Evolutionary conservation across 2,113 vertebrate genomes (phyloP).

Genomic region (Thunnus thynnus): DNA sequence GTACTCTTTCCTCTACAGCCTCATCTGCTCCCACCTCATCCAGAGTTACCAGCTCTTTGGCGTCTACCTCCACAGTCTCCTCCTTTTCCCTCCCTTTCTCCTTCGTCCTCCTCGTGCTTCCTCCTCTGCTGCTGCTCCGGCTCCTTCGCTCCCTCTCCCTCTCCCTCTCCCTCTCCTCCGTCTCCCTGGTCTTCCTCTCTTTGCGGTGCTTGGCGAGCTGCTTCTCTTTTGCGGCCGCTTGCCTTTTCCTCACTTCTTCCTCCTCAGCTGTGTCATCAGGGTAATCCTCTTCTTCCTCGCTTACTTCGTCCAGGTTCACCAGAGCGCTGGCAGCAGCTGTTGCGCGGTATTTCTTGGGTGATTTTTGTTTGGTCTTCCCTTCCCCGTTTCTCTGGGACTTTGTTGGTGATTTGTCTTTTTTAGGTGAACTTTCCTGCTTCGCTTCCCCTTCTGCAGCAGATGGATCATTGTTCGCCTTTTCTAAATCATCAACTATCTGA

Average conservation of each 20-base stretch:
- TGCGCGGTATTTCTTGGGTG: not conserved
- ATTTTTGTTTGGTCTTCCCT: not conserved
- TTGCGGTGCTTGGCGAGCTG: constrained; percentile 10
- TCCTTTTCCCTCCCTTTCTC: not conserved
- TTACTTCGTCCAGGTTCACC: constrained; percentile 90
- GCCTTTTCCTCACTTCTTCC: constrained; percentile 71
- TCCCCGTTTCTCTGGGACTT: not conserved
- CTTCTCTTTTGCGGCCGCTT: constrained; percentile 22
- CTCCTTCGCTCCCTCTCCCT: not conserved
- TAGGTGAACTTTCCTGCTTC: not conserved
- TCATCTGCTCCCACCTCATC: constrained; percentile 77
- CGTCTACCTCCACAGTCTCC: constrained; percentile 27
- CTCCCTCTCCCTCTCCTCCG: not conserved
- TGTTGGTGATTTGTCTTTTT: not conserved
- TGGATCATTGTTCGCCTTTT: not conserved
- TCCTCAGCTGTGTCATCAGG: constrained; percentile 88
- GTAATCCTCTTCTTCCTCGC: constrained; percentile 88
- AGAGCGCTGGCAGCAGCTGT: constrained; percentile 48
- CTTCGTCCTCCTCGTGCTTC: not conserved
- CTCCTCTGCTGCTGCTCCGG: constrained; percentile 3
- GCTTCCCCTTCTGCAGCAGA: not conserved
- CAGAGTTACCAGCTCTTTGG: constrained; percentile 73
- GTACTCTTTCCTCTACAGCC: constrained; percentile 22
- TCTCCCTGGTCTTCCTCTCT: constrained; percentile 52
- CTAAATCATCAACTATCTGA: constrained; percentile 2